Conservation (phyloP, 2,113 vertebrate species). For the Platichthys stellatus region DNA sequence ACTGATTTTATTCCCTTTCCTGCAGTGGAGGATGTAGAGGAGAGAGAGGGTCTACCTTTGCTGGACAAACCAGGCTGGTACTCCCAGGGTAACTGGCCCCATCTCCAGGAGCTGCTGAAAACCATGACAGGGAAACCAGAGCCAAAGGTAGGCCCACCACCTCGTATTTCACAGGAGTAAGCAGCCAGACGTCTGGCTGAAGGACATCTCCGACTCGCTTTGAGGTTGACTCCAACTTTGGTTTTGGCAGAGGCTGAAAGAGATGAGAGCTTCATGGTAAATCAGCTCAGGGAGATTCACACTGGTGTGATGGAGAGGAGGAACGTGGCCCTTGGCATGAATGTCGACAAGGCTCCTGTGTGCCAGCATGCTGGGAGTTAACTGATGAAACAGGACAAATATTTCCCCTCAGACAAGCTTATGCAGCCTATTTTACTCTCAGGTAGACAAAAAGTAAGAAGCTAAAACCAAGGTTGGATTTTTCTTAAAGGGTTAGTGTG, state of each 20-base stretch:
- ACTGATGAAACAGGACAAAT: neutral
- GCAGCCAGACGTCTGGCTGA: slow-evolving; percentile 12
- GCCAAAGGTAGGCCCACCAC: slow-evolving; percentile 87
- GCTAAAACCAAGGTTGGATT: neutral
- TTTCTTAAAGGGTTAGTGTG: neutral
- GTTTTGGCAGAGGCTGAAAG: slow-evolving; percentile 62
- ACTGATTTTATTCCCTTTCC: slow-evolving; percentile 15
- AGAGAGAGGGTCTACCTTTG: slow-evolving; percentile 83
- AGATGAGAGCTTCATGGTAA: slow-evolving; percentile 47
- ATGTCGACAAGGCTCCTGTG: slow-evolving; percentile 14
- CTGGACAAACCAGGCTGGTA: slow-evolving; percentile 96
- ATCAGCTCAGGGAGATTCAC: slow-evolving; percentile 59
- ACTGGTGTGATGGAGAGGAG: slow-evolving; percentile 52
- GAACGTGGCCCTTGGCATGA: slow-evolving; percentile 50
- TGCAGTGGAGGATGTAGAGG: slow-evolving; percentile 91
- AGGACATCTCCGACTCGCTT: slow-evolving; percentile 16
- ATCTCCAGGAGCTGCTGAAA: slow-evolving; percentile 91
- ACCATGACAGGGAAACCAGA: slow-evolving; percentile 90
- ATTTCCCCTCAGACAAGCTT: neutral
- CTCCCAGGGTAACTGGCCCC: slow-evolving; percentile 93
- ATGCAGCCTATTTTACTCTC: neutral
- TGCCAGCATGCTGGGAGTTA: slow-evolving; percentile 29
- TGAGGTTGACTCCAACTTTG: slow-evolving; percentile 46
- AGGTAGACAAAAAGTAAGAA: neutral
- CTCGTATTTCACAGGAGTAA: neutral